Base-by-base conservation (phyloP, 1,140 invertebrate species). In the Drosophila athabasca region DNA sequence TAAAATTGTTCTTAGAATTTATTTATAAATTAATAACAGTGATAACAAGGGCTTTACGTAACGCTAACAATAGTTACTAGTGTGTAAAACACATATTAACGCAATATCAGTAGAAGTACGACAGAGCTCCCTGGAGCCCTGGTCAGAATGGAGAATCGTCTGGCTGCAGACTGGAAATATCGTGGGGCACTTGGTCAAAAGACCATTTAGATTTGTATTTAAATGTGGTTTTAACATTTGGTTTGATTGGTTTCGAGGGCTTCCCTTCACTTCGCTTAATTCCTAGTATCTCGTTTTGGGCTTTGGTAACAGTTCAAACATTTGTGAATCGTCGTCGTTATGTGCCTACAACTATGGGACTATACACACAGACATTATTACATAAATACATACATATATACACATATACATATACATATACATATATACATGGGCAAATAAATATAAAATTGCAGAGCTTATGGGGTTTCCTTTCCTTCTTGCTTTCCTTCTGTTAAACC, bases 11-110 rank as follows among this genome's bases (percentile, higher is more conserved):
- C 71, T 79, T 84, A 76, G 59, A 67, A 61, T 76, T 51, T 84
- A 84, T 85, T 84, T 88, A 87, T 87, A 87, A 82, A 88, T 82
- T 76, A 87, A 88, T 82, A 88, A 87, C 78, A 88, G 81, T 62
- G 43, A 50, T 54, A 62, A 59, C 68, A 75, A 65, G 57, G 31
- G 44, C 55, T 61, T 62, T 49, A 53, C 46, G 44, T 61, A 64
- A 51, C 44, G 54, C 49, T 67, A 62, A 62, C 57, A 59, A 29
- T 70, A 43, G 48, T 54, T 69, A 19, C 24, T 55, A 70, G 22
- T 8, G 54, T 51, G 49, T 26, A 50, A 54, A 53, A 29, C 41
- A 49, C n/a, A 49, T 22, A 54, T 31, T 44, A 9, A 46, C 51
- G 52, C 19, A 83, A 83, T 78, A 82, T 83, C 79, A 82, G 70